phyloP scores from a whole-genome alignment of 2,797 vertebrate species.

The Malurus splendens region DNA sequence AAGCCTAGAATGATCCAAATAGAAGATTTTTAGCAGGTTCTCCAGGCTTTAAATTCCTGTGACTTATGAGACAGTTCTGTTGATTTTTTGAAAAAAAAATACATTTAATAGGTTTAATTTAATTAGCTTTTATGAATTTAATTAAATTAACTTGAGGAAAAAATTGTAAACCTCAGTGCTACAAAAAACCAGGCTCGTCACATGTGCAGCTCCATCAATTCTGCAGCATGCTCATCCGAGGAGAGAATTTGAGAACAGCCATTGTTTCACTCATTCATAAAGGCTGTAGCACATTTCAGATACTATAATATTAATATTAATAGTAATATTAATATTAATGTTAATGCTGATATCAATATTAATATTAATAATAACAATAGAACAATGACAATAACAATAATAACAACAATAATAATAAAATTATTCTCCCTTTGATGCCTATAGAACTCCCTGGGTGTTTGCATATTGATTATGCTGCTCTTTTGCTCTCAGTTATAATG shows the following conservation, averaged over 20 bases:
- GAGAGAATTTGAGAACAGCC: neutral
- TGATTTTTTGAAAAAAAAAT: neutral
- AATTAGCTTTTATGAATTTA: neutral
- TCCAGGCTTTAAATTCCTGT: neutral
- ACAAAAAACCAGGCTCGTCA: neutral
- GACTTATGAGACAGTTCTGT: neutral
- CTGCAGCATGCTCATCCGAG: rapidly evolving
- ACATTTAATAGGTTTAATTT: neutral
- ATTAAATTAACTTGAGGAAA: neutral
- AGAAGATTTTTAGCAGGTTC: neutral
- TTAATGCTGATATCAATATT: neutral
- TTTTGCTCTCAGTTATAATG: neutral
- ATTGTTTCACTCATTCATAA: neutral
- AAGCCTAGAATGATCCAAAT: neutral
- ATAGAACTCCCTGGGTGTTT: neutral
- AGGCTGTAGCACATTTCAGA: neutral
- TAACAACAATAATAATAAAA: neutral
- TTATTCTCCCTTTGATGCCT: neutral
- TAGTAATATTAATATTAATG: neutral
- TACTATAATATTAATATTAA: neutral
- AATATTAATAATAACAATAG: neutral
- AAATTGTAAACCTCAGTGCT: neutral
- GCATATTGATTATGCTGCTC: neutral
- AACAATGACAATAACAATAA: neutral
- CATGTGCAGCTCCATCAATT: neutral